Base-by-base conservation (phyloP, 1,140 invertebrate species). In the Sipha flava region DNA sequence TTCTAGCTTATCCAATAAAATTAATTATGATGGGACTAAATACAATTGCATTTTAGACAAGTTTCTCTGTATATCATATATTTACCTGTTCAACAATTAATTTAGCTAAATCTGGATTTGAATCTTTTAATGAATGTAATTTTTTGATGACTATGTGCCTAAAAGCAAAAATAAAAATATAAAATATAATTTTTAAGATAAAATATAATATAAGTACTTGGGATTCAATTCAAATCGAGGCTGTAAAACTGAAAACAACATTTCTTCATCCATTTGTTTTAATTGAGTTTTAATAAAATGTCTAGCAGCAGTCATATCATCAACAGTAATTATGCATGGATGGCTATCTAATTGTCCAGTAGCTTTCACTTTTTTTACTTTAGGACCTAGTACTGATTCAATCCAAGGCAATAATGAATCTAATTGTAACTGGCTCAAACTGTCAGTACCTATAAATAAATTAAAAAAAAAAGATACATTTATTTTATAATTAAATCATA, bases 141-240 rank as follows among this genome's bases (percentile, higher is more conserved):
- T 97, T 97, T 84, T 95, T 94, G 73, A 98, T 94, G 26, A 99
- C 90, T 5, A 92, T 90, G 89, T 98, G 96, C 84, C 73, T 77
- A 6, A 92, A 94, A 84, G 82, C 88, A 88, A 79, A 37, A n/a
- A 40, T 23, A n/a, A 0, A 45, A n/a, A 49, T 75, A n/a, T 29
- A 37, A 29, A 31, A 73, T 3, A 16, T 34, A n/a, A n/a, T n/a
- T n/a, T 4, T 52, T 21, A 0, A 34, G 37, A 79, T 57, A 40
- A 80, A 84, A 86, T 88, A 40, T 40, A 4, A 40, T 4, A n/a
- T n/a, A n/a, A 86, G 93, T 92, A 77, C 73, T 91, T 94, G 10
- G 94, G 92, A 87, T 98, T 98, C 64, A 99, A 92, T 86, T 98
- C 96, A 40, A 98, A 87, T 81, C 94, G 92, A 0, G 96, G 96